Conservation (phyloP, 2,888 invertebrate species). For the Patella depressa region DNA sequence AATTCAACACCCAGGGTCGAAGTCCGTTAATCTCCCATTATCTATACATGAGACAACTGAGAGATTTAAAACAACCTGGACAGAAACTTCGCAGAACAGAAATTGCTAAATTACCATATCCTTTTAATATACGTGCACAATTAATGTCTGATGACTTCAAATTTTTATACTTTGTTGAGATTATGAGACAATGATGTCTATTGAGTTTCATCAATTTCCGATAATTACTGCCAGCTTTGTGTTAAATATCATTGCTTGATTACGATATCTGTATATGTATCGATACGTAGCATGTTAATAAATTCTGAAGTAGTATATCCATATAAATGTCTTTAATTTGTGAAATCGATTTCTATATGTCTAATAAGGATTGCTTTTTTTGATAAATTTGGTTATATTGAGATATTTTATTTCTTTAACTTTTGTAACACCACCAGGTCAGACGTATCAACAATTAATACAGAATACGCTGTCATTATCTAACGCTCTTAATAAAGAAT, state of each 20-base stretch:
- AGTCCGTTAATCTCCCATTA: constrained; percentile 69
- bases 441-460: constrained; percentile 61
- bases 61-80: constrained; percentile 55
- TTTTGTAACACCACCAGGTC: constrained; percentile 47
- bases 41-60: constrained; percentile 62
- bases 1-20: constrained; percentile 67
- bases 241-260: no score
- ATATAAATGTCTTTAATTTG: no score
- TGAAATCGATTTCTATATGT: no score
- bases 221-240: no score
- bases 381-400: background rate
- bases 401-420: constrained; percentile 33
- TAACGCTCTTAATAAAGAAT: constrained; percentile 57
- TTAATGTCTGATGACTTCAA: background rate
- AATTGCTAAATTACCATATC: constrained; percentile 61
- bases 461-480: constrained; percentile 53
- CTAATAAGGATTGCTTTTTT: no score
- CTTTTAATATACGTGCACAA: constrained; percentile 33
- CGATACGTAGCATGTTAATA: no score
- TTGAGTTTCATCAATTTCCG: no score
- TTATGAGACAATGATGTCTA: no score
- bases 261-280: no score
- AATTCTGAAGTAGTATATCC: no score
- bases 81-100: constrained; percentile 63
- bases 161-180: no score